A percentile compares a stretch with the other conserved stretches of the same genome.
Evolutionary conservation across 2,888 invertebrate species (phyloP).

Genomic region (Tenthredo scrophulariae): DNA sequence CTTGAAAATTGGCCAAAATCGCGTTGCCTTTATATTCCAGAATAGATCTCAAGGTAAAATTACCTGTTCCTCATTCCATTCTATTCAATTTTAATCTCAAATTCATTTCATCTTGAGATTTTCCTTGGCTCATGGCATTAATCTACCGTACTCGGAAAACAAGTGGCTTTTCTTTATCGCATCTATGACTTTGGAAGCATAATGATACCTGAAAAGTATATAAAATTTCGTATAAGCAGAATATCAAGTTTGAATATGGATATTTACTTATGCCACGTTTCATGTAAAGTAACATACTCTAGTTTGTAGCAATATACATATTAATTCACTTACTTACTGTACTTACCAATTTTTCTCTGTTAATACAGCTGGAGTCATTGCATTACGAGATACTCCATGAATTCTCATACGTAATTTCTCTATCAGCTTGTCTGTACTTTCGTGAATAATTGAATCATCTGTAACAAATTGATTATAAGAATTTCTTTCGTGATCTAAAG

Average conservation of each 20-base stretch:
- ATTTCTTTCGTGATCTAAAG: not conserved
- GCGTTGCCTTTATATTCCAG: not conserved
- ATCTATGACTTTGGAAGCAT: conserved; percentile 91
- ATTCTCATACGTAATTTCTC: conserved; percentile 85
- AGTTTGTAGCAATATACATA: not conserved
- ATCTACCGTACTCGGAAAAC: conserved; percentile 90
- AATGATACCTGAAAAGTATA: conserved; percentile 82
- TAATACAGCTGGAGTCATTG: conserved; percentile 86
- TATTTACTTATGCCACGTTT: conserved; percentile 4
- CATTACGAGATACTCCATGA: conserved; percentile 84
- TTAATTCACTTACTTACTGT: too few relatives aligned
- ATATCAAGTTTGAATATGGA: not conserved
- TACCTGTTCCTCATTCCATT: conserved; percentile 2
- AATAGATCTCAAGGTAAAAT: not conserved
- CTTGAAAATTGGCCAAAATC: not conserved
- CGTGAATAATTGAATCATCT: conserved; percentile 68
- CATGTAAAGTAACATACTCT: not conserved
- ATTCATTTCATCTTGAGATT: not conserved
- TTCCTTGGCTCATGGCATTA: conserved; percentile 82
- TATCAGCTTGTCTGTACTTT: conserved; percentile 80
- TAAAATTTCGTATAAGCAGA: conserved; percentile 11
- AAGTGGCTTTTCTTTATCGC: conserved; percentile 91
- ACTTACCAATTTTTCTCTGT: conserved; percentile 89
- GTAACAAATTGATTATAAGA: conserved; percentile 45
- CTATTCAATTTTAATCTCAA: not conserved